Conservation (phyloP, 2,888 invertebrate genomes). For the Nymphalis polychloros region DNA sequence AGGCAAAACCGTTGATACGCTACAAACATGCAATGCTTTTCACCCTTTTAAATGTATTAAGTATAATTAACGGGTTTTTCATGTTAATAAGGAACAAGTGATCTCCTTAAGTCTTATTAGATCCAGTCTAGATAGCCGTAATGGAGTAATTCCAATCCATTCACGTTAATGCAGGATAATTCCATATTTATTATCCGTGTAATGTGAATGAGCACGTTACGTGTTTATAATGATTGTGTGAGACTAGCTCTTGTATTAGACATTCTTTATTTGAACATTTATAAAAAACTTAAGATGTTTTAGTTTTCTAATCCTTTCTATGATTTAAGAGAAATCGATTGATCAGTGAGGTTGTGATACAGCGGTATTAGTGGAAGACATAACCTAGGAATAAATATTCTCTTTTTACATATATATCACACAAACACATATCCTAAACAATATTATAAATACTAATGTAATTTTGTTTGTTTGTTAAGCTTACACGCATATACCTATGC, state of each 20-base stretch:
- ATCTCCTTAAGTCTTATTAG: constrained; percentile 39
- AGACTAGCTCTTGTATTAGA: background rate
- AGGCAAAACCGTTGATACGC: background rate
- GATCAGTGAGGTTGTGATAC: no score
- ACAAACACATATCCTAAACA: background rate
- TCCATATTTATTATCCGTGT: constrained; percentile 31
- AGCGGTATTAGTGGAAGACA: no score
- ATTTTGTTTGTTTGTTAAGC: no score
- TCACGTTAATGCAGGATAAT: constrained; percentile 19
- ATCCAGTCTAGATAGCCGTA: constrained; percentile 37
- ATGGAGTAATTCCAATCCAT: constrained; percentile 33
- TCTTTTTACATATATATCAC: no score
- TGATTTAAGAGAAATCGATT: no score
- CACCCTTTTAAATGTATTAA: constrained; percentile 16
- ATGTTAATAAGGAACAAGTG: constrained; percentile 33
- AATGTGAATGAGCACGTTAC: constrained; percentile 25
- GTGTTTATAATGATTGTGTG: constrained; percentile 13
- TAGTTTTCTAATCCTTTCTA: no score
- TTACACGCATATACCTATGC: no score
- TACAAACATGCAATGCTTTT: constrained; percentile 14
- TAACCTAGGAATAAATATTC: no score
- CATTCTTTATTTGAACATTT: background rate
- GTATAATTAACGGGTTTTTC: constrained; percentile 26
- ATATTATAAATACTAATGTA: no score
- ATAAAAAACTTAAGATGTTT: no score